Evolutionary conservation across 2,888 invertebrate genomes (phyloP).

Genomic region (Sesia apiformis): DNA sequence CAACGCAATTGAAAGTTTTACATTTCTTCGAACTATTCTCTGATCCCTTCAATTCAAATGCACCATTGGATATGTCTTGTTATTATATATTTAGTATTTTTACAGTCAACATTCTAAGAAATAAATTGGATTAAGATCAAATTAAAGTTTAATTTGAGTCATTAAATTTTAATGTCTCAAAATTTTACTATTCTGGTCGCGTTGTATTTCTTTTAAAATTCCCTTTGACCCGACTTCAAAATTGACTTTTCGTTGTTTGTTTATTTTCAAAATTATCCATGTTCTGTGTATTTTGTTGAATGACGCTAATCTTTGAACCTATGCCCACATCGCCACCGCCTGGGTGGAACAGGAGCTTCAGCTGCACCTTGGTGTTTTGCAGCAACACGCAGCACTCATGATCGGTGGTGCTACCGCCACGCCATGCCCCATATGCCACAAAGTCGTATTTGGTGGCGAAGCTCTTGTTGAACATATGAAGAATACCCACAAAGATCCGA

Average conservation of each 20-base stretch:
- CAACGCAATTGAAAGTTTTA: no score
- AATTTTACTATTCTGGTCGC: slow-evolving; percentile 12
- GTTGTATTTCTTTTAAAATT: slow-evolving; percentile 38
- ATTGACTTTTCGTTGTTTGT: slow-evolving; percentile 12
- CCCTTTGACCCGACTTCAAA: slow-evolving; percentile 22
- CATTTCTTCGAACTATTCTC: no score
- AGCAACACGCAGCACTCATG: slow-evolving; percentile 95
- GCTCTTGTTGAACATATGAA: slow-evolving; percentile 97
- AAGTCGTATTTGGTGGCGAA: slow-evolving; percentile 94
- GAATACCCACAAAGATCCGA: slow-evolving; percentile 94
- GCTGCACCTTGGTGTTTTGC: slow-evolving; percentile 94
- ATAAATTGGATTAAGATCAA: no score
- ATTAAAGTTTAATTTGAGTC: no score
- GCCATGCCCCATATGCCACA: slow-evolving; percentile 94
- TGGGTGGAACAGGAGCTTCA: slow-evolving; percentile 84
- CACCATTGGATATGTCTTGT: no score
- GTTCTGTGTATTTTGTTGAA: slow-evolving; percentile 33
- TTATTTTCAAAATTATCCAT: slow-evolving; percentile 16
- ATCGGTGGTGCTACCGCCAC: slow-evolving; percentile 93
- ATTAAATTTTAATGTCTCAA: slow-evolving; percentile 7
- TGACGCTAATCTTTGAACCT: slow-evolving; percentile 49
- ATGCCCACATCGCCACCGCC: slow-evolving; percentile 59
- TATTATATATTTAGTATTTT: no score
- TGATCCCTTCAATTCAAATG: no score
- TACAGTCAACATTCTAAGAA: no score